Conservation (phyloP, 2,797 vertebrate genomes). For the Hemibagrus guttatus region DNA sequence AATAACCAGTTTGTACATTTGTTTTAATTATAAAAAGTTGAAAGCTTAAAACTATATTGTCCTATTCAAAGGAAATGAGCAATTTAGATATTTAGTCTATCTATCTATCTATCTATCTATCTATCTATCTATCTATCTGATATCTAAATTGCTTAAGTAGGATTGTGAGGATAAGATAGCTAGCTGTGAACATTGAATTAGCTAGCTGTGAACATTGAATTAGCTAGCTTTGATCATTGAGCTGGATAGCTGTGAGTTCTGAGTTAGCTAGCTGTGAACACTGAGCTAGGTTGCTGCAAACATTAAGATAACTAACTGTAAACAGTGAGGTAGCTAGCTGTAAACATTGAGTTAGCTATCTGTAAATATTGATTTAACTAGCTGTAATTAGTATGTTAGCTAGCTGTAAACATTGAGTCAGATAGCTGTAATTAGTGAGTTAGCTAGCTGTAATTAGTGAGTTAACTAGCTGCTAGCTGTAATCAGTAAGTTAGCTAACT, state of each 20-base stretch:
- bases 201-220: neutral
- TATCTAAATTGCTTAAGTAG: neutral
- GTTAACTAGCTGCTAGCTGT: neutral
- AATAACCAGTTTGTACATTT: conserved; percentile 38
- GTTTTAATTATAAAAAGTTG: neutral
- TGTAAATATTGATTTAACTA: neutral
- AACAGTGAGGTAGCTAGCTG: neutral
- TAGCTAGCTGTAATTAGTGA: neutral
- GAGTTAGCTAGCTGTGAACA: neutral
- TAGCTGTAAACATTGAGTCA: neutral
- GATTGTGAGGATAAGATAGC: neutral
- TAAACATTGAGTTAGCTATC: neutral
- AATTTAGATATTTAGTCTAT: neutral
- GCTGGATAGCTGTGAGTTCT: neutral
- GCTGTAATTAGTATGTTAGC: neutral
- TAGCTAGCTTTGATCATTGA: neutral
- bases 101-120: conserved; percentile 29
- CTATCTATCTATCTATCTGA: conserved; percentile 21
- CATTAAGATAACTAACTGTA: neutral
- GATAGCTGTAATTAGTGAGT: neutral
- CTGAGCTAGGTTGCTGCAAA: neutral
- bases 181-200: neutral
- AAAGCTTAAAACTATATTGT: neutral
- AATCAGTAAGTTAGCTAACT: neutral
- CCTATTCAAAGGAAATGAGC: neutral